Base-by-base conservation (phyloP, 2,888 invertebrate species). In the Venusia cambrica region DNA sequence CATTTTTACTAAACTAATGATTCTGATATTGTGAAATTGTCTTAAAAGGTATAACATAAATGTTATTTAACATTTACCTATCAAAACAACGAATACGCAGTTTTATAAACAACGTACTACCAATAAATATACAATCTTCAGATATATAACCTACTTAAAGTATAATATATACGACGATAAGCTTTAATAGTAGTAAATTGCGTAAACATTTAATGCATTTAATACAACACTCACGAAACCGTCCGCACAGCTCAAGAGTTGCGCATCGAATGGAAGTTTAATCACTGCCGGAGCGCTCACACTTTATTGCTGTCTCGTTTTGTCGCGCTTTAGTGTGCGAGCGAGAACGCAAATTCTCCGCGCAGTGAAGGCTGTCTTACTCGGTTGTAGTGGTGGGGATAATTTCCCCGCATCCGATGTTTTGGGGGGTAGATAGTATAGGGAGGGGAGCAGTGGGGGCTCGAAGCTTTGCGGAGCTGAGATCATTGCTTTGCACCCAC, bases 401-500 rank as follows among this genome's bases (percentile, higher is more conserved):
- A 19, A 72, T 56, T 44, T 85, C 85, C 0, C 85, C 85, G 28
- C 77, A 74, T 43, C 66, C 70, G n/a, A 74, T 42, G 22, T 58
- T 63, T 22, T 66, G 62, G 3, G 44, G 28, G 1, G 59, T 47
- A 5, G 64, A 64, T 5, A 73, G 45, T 3, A 51, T 48, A 1
- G 73, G 63, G 0, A 70, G 42, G 0, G 64, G 60, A 1, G 59
- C 53, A 0, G 38, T 54, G 0, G 69, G 59, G 0, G 61, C 72
- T 6, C 88, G 72, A 1, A 88, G 71, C 21, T 77, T 74, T 2
- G 87, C 87, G 0, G 88, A 87, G 28, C 84, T 87, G 3, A 88
- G 39, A 24, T 88, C 87, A 48, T 88, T 88, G 49, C 87, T 83
- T 47, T 87, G 85, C 19, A 88, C 87, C 88, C 88, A 88, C 0